Evolutionary conservation across 92 coral and sea anemone species (phyloP).

Genomic region (Porites divaricata): DNA sequence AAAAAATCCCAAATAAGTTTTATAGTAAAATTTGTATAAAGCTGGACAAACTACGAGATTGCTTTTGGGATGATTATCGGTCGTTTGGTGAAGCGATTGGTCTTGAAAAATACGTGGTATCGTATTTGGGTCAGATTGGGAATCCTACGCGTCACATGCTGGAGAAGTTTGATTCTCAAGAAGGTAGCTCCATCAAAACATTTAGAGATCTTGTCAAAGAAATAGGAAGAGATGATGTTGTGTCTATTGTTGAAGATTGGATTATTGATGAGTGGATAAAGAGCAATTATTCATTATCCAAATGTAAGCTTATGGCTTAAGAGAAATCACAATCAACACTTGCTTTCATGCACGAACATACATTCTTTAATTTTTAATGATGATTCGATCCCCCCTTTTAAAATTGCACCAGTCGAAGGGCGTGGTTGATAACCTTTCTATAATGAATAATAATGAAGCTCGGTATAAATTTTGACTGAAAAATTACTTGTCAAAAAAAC

Average conservation of each 20-base stretch:
- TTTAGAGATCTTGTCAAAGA: slow-evolving; percentile 3
- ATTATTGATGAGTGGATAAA: background rate
- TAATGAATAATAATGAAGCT: no score
- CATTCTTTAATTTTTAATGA: no score
- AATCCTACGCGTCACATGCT: slow-evolving; percentile 5
- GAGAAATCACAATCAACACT: no score
- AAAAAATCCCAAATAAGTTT: background rate
- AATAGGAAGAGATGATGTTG: slow-evolving; percentile 49
- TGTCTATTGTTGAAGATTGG: slow-evolving; percentile 28
- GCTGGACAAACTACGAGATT: background rate
- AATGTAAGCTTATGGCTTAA: no score
- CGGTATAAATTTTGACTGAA: no score
- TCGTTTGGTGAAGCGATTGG: slow-evolving; percentile 46
- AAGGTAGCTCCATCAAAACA: slow-evolving; percentile 8
- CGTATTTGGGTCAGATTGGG: background rate
- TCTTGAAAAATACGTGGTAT: background rate
- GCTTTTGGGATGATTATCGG: slow-evolving; percentile 24
- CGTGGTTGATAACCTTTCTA: no score
- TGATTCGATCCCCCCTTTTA: no score
- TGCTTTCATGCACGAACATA: no score
- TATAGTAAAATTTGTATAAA: background rate
- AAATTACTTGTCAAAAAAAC: no score
- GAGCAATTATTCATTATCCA: no score
- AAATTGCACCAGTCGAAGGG: no score
- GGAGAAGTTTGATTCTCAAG: slow-evolving; percentile 16